These are phyloP conservation scores for Eupithecia subumbrata DNA, from an alignment of 2,888 invertebrate genomes.

Conservation along the genomic window DNA sequence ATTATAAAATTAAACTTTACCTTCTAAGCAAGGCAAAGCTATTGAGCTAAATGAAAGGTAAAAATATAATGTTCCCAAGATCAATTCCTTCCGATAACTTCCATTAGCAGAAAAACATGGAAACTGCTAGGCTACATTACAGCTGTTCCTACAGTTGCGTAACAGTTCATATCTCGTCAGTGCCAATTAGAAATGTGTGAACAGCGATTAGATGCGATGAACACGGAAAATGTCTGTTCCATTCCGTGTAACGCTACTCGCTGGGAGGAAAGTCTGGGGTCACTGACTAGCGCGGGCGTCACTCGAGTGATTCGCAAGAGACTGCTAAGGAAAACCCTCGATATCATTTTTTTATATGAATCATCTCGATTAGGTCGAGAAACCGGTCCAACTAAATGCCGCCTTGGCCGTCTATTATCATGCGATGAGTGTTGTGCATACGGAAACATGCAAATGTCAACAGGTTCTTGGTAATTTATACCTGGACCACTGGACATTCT, in stretches of 20 bases:
- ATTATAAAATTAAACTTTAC: slow-evolving; percentile 8
- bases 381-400: slow-evolving; percentile 39
- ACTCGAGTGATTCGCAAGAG: slow-evolving; percentile 51
- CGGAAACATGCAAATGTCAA: slow-evolving; percentile 35
- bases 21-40: slow-evolving; percentile 5
- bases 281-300: slow-evolving; percentile 59
- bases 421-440: slow-evolving; percentile 40
- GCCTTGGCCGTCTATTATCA: slow-evolving; percentile 22
- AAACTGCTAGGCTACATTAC: slow-evolving; percentile 26
- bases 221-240: slow-evolving; percentile 49
- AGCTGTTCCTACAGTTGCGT: slow-evolving; percentile 53
- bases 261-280: slow-evolving; percentile 52
- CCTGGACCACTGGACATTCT: slow-evolving; percentile 17
- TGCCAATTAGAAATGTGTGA: slow-evolving; percentile 58
- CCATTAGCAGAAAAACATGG: slow-evolving; percentile 23
- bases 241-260: slow-evolving; percentile 35
- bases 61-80: slow-evolving; percentile 4
- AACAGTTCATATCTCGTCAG: slow-evolving; percentile 52
- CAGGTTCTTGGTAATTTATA: slow-evolving; percentile 22
- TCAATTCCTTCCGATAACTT: neutral
- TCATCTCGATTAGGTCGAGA: slow-evolving; percentile 45
- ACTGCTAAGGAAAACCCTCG: slow-evolving; percentile 55
- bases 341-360: slow-evolving; percentile 50
- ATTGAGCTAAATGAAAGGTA: slow-evolving; percentile 11
- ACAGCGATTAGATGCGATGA: slow-evolving; percentile 50